Conservation (phyloP, 2,113 vertebrate genomes). For the Centrocercus urophasianus region DNA sequence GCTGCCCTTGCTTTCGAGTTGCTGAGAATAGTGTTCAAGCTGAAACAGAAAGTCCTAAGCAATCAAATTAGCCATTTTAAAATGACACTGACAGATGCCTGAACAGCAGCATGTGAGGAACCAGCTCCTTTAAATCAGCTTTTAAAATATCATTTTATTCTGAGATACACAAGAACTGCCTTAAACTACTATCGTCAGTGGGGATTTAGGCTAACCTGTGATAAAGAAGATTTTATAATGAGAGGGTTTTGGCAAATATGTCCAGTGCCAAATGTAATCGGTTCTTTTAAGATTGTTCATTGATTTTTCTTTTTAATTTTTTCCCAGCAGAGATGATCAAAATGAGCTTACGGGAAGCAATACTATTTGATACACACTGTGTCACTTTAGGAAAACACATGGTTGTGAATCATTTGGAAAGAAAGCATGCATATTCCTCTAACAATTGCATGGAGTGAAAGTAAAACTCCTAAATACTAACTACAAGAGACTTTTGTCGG, state of each 20-base stretch:
- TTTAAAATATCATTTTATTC: neutral
- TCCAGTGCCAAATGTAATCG: neutral
- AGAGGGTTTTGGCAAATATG: neutral
- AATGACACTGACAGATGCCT: neutral
- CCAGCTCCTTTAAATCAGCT: neutral
- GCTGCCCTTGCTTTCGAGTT: neutral
- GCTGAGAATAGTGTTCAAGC: neutral
- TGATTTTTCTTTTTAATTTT: neutral
- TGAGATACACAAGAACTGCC: neutral
- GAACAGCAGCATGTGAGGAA: neutral
- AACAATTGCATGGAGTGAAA: neutral
- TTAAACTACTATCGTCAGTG: neutral
- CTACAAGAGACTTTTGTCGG: neutral
- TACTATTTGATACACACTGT: neutral
- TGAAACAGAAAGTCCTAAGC: neutral
- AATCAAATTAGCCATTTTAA: neutral
- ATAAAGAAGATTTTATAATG: neutral
- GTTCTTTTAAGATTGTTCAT: neutral
- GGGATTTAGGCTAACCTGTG: neutral
- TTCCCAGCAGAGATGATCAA: neutral
- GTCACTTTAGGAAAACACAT: neutral
- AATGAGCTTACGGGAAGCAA: neutral
- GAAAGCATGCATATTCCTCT: neutral
- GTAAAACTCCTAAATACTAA: neutral
- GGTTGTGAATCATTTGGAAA: slow-evolving; percentile 12